These are phyloP conservation scores for Himalopsyche kuldschensis DNA, from an alignment of 2,888 invertebrate genomes.

Conservation along the genomic window DNA sequence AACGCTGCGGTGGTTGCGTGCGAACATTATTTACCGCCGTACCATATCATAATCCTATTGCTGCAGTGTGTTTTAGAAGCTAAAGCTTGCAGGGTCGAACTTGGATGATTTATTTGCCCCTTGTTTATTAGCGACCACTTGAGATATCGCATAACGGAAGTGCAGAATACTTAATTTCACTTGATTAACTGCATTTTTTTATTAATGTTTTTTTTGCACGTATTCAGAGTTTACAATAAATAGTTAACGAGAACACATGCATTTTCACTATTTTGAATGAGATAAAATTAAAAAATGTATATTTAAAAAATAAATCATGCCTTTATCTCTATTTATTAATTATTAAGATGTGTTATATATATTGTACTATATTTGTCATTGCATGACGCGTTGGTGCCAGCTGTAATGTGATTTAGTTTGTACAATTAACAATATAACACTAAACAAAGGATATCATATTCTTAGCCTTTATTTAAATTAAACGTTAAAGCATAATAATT, in stretches of 20 bases:
- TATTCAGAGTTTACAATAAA: background rate
- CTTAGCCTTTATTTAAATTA: too few species aligned
- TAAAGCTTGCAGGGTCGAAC: background rate
- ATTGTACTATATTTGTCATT: too few species aligned
- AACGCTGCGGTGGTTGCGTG: conserved; percentile 17
- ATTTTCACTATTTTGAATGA: too few species aligned
- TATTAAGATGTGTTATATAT: too few species aligned
- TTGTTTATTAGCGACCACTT: background rate
- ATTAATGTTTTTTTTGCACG: background rate
- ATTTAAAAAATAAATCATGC: too few species aligned
- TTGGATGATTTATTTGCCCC: background rate
- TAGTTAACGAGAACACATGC: background rate
- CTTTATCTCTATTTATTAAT: too few species aligned
- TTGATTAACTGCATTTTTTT: background rate
- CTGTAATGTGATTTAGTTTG: too few species aligned
- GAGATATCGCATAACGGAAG: background rate
- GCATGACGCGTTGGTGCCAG: too few species aligned
- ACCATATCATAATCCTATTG: conserved; percentile 22
- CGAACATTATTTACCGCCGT: conserved; percentile 22
- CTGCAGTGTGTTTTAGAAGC: background rate
- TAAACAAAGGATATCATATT: too few species aligned
- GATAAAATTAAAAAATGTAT: too few species aligned
- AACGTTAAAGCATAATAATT: too few species aligned
- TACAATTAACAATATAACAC: too few species aligned
- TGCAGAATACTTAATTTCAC: background rate